phyloP scores from a whole-genome alignment of 1,140 invertebrate genomes.

The Hyles euphorbiae region DNA sequence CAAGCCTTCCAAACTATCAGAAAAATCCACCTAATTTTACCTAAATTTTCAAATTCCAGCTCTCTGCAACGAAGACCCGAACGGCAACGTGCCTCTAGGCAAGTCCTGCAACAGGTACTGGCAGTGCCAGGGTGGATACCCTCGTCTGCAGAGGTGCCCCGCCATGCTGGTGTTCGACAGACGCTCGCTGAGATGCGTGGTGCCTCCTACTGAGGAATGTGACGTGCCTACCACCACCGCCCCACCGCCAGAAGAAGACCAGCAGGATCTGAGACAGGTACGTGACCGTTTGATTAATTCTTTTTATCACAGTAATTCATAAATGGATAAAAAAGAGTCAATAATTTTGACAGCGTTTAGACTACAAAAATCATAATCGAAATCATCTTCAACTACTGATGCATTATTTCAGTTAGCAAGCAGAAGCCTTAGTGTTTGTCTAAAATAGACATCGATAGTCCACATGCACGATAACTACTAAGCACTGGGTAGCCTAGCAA shows the following conservation, averaged over 20 bases:
- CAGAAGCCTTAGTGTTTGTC: too few species aligned
- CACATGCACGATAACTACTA: too few species aligned
- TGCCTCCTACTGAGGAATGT: constrained; percentile 91
- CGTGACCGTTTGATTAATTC: too few species aligned
- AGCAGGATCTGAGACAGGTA: constrained; percentile 48
- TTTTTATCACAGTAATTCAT: too few species aligned
- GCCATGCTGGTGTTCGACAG: constrained; percentile 94
- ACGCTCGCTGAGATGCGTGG: constrained; percentile 86
- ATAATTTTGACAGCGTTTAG: too few species aligned
- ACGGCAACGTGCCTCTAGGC: constrained; percentile 84
- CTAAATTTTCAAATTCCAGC: constrained; percentile 75
- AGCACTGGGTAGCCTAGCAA: too few species aligned
- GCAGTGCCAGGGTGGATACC: constrained; percentile 95
- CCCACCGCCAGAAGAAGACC: constrained; percentile 75
- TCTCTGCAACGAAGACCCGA: constrained; percentile 91
- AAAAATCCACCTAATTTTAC: not conserved
- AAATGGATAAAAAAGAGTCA: too few species aligned
- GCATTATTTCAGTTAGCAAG: too few species aligned
- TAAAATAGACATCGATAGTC: too few species aligned
- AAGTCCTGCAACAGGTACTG: constrained; percentile 96
- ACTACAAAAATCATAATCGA: too few species aligned
- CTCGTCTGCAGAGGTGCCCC: constrained; percentile 90
- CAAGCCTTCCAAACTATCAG: too few species aligned
- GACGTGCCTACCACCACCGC: constrained; percentile 87
- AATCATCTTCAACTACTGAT: too few species aligned